Evolutionary conservation across 2,113 vertebrate species (phyloP).

Genomic region (Pangasianodon hypophthalmus): DNA sequence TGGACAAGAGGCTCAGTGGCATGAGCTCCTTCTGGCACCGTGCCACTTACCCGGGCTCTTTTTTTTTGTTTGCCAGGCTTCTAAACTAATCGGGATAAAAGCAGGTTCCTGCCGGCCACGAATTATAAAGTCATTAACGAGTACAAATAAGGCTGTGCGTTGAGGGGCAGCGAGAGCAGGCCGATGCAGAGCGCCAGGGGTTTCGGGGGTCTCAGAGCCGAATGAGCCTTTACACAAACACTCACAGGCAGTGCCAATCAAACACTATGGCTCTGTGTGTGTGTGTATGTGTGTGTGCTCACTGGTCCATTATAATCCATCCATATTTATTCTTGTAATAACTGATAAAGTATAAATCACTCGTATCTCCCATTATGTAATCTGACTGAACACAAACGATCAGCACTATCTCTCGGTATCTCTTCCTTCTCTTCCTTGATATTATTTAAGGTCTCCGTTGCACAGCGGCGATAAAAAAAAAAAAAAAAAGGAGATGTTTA

Average conservation of each 20-base stretch:
- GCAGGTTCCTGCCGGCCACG: conserved; percentile 83
- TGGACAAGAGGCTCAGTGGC: conserved; percentile 79
- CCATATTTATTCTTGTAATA: conserved; percentile 16
- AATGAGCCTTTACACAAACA: conserved; percentile 30
- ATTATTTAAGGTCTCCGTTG: conserved; percentile 64
- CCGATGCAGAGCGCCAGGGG: neutral
- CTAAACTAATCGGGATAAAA: conserved; percentile 84
- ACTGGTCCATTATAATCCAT: neutral
- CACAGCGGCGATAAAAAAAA: conserved; percentile 43
- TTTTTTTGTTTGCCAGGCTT: conserved; percentile 78
- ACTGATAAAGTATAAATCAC: conserved; percentile 17
- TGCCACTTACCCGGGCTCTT: conserved; percentile 72
- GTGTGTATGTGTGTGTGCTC: neutral
- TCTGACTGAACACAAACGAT: neutral
- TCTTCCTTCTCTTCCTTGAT: conserved; percentile 50
- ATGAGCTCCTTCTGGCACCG: conserved; percentile 77
- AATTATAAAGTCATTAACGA: conserved; percentile 83
- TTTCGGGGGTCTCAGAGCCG: conserved; percentile 10
- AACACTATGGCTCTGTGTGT: neutral
- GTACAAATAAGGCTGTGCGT: conserved; percentile 73
- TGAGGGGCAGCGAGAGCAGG: conserved; percentile 59
- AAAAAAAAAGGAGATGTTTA: conserved; percentile 54
- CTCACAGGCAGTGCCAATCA: conserved; percentile 29
- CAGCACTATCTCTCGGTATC: conserved; percentile 5
- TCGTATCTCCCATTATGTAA: conserved; percentile 7